Evolutionary conservation across 1,140 invertebrate genomes (phyloP).

Genomic region (Drosophila ogumai): DNA sequence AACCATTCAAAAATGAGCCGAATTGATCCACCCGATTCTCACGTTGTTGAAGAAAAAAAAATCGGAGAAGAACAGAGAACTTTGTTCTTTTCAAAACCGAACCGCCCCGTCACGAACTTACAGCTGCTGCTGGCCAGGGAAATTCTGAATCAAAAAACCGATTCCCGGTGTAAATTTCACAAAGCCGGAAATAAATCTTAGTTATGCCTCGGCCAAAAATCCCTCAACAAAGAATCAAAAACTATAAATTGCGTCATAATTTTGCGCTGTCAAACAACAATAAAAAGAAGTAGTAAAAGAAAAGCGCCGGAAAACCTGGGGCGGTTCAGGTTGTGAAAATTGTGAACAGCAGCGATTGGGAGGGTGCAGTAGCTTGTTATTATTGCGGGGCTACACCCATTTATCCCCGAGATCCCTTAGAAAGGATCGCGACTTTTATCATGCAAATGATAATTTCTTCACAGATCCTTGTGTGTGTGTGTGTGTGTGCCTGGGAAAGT

Average conservation of each 20-base stretch:
- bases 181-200: constrained; percentile 82
- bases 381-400: constrained; percentile 65
- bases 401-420: constrained; percentile 2
- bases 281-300: constrained; percentile 8
- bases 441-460: constrained; percentile 52
- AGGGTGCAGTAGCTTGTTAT: constrained; percentile 65
- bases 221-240: constrained; percentile 64
- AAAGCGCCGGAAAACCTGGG: constrained; percentile 47
- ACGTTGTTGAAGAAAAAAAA: constrained; percentile 37
- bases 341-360: too few relatives aligned
- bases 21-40: constrained; percentile 47
- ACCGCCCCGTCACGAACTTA: constrained; percentile 20
- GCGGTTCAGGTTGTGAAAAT: constrained; percentile 30
- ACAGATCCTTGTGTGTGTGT: background rate
- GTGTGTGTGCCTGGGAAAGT: constrained; percentile 67
- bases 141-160: constrained; percentile 19
- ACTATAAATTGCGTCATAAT: constrained; percentile 83
- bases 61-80: constrained; percentile 4
- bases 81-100: constrained; percentile 44
- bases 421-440: constrained; percentile 30
- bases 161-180: constrained; percentile 66
- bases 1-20: constrained; percentile 36
- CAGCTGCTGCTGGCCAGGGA: constrained; percentile 40
- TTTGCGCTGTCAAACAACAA: constrained; percentile 65
- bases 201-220: constrained; percentile 60